Evolutionary conservation across 2,113 vertebrate species (phyloP).

Genomic region (Nicator chloris): DNA sequence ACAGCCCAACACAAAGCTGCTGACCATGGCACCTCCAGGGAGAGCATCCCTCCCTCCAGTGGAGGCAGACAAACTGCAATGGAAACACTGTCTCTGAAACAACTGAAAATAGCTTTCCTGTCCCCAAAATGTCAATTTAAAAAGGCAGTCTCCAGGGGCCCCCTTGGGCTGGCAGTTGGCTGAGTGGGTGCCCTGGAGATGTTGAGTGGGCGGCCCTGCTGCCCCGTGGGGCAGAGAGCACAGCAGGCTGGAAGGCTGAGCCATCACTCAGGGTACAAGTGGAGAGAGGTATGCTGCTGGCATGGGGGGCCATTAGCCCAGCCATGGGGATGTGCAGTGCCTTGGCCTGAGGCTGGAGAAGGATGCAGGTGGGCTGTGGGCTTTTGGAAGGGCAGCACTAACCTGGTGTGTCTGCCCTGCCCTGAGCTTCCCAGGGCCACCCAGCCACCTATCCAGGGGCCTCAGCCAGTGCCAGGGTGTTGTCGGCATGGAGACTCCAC

Average conservation of each 20-base stretch:
- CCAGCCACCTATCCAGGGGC: not conserved
- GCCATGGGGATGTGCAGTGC: rapidly evolving
- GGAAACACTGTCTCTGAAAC: not conserved
- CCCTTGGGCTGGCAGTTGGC: not conserved
- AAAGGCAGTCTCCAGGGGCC: not conserved
- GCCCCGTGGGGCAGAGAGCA: not conserved
- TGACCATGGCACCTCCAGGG: not conserved
- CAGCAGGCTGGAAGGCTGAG: not conserved
- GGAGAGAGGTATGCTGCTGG: not conserved
- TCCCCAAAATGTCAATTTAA: slow-evolving; percentile 51
- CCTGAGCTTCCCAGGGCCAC: too few species aligned
- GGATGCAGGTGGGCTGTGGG: not conserved
- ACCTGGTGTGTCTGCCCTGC: not conserved
- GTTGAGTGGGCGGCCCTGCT: not conserved
- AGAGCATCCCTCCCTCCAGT: not conserved
- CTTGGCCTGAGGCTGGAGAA: not conserved
- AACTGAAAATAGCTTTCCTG: slow-evolving; percentile 39
- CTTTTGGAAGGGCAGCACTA: not conserved
- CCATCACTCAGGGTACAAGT: rapidly evolving
- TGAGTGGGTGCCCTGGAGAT: not conserved
- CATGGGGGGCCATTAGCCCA: rapidly evolving
- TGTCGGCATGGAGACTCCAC: not conserved
- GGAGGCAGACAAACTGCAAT: not conserved
- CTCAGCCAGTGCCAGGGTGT: not conserved
- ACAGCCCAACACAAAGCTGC: not conserved